Conservation (phyloP, 2,797 vertebrate species). For the Pelochelys cantorii region DNA sequence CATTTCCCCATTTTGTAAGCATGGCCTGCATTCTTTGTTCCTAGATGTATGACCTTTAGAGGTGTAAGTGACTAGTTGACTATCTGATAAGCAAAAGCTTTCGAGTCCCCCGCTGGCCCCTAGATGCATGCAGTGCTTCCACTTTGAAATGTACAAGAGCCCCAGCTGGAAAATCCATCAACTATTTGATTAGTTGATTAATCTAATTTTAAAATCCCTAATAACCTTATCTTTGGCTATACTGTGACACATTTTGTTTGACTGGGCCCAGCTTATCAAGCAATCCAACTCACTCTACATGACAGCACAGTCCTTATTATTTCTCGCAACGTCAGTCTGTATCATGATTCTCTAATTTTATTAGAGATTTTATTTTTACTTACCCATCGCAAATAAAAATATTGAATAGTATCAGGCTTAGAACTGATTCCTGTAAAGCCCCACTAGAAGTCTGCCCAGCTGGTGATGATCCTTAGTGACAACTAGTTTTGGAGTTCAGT, state of each 20-base stretch:
- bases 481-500: not conserved
- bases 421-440: not conserved
- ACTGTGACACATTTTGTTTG: not conserved
- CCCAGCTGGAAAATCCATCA: no score
- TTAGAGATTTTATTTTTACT: not conserved
- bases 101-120: no score
- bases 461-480: not conserved
- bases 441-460: not conserved
- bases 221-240: not conserved
- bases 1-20: not conserved
- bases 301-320: no score
- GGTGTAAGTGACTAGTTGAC: no score
- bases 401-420: not conserved
- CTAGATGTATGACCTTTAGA: not conserved
- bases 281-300: no score
- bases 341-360: not conserved
- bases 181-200: no score
- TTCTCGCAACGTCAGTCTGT: not conserved
- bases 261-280: no score
- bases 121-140: no score
- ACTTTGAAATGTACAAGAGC: no score
- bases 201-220: no score
- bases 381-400: not conserved
- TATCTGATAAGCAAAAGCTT: no score
- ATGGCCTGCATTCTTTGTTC: not conserved